Evolutionary conservation across 2,797 vertebrate genomes (phyloP).

Genomic region (Otus scops): DNA sequence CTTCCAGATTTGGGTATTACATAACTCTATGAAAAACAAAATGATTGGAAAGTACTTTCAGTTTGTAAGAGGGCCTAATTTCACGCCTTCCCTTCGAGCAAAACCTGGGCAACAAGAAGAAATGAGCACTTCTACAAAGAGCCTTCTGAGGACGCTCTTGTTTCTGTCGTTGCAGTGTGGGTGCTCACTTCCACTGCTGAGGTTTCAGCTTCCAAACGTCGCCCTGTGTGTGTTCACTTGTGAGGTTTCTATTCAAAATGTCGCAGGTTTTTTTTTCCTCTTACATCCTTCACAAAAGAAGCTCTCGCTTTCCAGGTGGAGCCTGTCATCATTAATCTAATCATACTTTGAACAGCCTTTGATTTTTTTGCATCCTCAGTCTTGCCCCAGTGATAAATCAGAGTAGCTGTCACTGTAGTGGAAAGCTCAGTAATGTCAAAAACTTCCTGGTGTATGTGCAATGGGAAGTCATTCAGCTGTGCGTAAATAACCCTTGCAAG

Average conservation of each 20-base stretch:
- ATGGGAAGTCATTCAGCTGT: constrained; percentile 54
- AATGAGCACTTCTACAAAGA: background rate
- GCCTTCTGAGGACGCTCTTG: background rate
- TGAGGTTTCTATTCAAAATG: background rate
- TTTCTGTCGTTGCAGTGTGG: background rate
- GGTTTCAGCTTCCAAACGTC: background rate
- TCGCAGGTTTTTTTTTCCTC: rapidly evolving
- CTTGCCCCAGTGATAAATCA: constrained; percentile 38
- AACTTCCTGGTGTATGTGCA: constrained; percentile 42
- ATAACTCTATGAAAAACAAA: background rate
- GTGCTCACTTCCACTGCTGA: background rate
- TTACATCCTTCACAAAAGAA: background rate
- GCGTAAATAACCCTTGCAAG: constrained; percentile 10
- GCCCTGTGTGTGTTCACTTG: background rate
- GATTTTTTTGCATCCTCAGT: background rate
- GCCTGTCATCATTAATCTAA: constrained; percentile 19
- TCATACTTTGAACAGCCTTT: background rate
- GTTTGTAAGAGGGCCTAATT: background rate
- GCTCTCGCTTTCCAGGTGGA: constrained; percentile 7
- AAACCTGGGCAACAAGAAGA: background rate
- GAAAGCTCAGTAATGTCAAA: constrained; percentile 30
- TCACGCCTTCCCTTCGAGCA: background rate
- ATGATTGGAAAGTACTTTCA: background rate
- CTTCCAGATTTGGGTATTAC: background rate
- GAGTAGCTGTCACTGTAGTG: background rate